Evolutionary conservation across 1,140 invertebrate genomes (phyloP).

Genomic region (Semibalanus balanoides): DNA sequence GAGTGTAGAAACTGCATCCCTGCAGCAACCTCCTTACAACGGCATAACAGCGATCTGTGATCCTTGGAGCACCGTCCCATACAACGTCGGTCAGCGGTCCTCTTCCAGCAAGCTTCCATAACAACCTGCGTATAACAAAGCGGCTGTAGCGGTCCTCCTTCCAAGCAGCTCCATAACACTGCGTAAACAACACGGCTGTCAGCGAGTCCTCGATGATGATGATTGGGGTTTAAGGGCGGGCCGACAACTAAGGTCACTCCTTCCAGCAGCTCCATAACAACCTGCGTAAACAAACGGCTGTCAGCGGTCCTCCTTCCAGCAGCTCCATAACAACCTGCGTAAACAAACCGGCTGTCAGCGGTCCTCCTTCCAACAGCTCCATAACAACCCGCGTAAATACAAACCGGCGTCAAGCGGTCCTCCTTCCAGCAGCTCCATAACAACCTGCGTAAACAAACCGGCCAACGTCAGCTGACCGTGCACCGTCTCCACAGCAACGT

Average conservation of each 20-base stretch:
- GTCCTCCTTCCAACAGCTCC: too few relatives aligned
- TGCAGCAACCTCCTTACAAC: constrained; percentile 84
- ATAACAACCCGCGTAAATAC: constrained; percentile 61
- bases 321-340: constrained; percentile 71
- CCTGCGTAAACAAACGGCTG: constrained; percentile 61
- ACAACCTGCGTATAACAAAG: constrained; percentile 52
- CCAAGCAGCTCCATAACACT: too few relatives aligned
- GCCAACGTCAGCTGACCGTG: too few relatives aligned
- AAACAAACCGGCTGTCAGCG: too few relatives aligned
- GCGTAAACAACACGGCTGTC: too few relatives aligned
- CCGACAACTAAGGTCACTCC: too few relatives aligned
- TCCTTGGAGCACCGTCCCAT: constrained; percentile 94
- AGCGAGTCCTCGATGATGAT: too few relatives aligned
- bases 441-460: constrained; percentile 50
- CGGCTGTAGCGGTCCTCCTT: too few relatives aligned
- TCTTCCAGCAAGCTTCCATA: constrained; percentile 95
- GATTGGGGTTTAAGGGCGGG: too few relatives aligned
- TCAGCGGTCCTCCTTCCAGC: constrained; percentile 85
- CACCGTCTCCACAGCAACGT: too few relatives aligned
- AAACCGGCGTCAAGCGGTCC: too few relatives aligned
- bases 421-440: constrained; percentile 91
- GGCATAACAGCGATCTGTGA: constrained; percentile 89
- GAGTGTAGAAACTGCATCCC: constrained; percentile 81
- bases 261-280: constrained; percentile 88
- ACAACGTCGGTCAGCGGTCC: too few relatives aligned